phyloP scores from a whole-genome alignment of 2,797 vertebrate genomes.

The Delichon dasypus region DNA sequence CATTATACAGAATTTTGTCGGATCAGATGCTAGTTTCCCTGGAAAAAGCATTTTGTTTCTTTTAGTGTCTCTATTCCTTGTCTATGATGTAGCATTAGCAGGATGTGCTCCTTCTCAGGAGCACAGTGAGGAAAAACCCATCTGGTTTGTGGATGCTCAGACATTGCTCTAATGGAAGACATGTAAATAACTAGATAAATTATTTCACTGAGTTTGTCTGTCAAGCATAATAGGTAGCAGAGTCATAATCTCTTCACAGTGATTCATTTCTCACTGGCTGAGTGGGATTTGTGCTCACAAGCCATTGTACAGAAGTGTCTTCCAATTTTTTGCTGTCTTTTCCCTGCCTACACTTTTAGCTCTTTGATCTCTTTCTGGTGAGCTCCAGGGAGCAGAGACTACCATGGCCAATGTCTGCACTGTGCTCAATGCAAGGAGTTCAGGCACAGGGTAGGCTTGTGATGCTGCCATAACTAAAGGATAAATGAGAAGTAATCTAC shows the following conservation, averaged over 20 bases:
- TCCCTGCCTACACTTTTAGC: not conserved
- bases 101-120: slow-evolving; percentile 9
- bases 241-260: slow-evolving; percentile 31
- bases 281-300: slow-evolving; percentile 4
- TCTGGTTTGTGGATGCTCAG: slow-evolving; percentile 30
- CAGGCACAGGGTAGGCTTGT: not conserved
- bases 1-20: not conserved
- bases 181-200: slow-evolving; percentile 43
- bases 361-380: not conserved
- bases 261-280: slow-evolving; percentile 10
- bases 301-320: not conserved
- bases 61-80: not conserved
- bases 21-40: not conserved
- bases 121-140: not conserved
- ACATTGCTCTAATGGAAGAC: slow-evolving; percentile 4
- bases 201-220: not conserved
- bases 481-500: not conserved
- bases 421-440: not conserved
- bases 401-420: not conserved
- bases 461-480: not conserved
- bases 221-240: not conserved
- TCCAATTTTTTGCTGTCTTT: slow-evolving; percentile 20
- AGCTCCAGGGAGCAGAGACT: not conserved
- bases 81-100: not conserved
- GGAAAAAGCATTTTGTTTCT: not conserved